Conservation (phyloP, 2,797 vertebrate species). For the Tinamus major region DNA sequence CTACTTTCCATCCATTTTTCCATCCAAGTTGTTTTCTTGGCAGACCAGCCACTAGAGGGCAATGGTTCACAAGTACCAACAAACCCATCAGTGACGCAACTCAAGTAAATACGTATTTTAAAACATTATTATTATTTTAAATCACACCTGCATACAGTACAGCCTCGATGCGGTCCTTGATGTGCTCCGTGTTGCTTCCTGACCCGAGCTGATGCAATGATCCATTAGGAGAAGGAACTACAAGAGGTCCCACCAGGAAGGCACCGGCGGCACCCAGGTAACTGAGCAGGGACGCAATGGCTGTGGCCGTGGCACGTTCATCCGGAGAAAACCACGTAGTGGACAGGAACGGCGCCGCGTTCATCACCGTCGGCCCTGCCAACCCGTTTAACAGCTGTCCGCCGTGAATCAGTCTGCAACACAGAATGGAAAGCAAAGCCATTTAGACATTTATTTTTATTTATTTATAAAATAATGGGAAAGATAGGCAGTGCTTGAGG, state of each 20-base stretch:
- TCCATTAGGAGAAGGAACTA: conserved; percentile 92
- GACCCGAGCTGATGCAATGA: conserved; percentile 62
- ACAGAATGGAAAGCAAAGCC: not conserved
- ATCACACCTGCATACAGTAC: conserved; percentile 92
- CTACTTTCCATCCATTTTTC: not conserved
- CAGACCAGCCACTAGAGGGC: conserved; percentile 67
- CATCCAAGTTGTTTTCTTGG: not conserved
- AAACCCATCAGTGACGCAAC: not conserved
- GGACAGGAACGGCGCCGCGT: conserved; percentile 93
- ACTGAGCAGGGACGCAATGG: conserved; percentile 89
- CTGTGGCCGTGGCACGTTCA: conserved; percentile 95
- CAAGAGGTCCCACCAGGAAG: conserved; percentile 90
- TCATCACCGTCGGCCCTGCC: conserved; percentile 94
- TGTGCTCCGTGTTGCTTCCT: conserved; percentile 71
- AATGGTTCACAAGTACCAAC: conserved; percentile 43
- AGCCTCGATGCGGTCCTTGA: conserved; percentile 90
- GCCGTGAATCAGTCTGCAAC: conserved; percentile 91
- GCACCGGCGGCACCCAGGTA: conserved; percentile 90
- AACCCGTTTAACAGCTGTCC: conserved; percentile 96
- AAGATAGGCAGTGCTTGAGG: not conserved
- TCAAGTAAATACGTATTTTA: not conserved
- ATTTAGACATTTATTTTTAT: not conserved
- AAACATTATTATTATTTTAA: accelerated
- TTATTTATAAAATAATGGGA: not conserved
- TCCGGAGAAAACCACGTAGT: conserved; percentile 97